Conservation (phyloP, 2,797 vertebrate genomes). For the Carapus acus region DNA sequence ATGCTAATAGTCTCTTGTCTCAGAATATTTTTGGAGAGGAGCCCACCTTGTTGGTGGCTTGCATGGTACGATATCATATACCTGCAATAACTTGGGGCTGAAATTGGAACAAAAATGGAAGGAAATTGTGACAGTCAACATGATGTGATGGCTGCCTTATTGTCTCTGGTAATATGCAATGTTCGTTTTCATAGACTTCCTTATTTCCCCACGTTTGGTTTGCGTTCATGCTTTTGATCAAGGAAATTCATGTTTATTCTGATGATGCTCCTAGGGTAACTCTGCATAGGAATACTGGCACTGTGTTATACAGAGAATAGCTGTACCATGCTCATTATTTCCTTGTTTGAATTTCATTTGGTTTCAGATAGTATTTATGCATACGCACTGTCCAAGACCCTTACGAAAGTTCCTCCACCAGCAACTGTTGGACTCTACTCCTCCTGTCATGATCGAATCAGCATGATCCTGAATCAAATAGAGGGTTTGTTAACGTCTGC, state of each 20-base stretch:
- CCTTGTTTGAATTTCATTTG: conserved; percentile 13
- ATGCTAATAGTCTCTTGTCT: background rate
- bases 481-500: conserved; percentile 52
- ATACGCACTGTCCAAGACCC: conserved; percentile 79
- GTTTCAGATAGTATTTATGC: conserved; percentile 78
- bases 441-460: conserved; percentile 77
- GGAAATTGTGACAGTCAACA: background rate
- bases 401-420: conserved; percentile 79
- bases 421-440: conserved; percentile 88
- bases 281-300: background rate
- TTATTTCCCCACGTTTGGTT: background rate
- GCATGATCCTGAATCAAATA: conserved; percentile 65
- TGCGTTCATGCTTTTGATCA: background rate
- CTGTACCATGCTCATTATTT: background rate
- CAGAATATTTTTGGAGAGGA: background rate
- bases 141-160: background rate
- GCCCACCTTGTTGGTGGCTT: conserved; percentile 2
- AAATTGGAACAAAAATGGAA: conserved; percentile 1
- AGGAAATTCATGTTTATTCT: background rate
- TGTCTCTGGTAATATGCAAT: background rate
- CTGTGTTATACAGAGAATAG: background rate
- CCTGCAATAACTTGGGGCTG: background rate
- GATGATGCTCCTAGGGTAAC: background rate
- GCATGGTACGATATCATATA: background rate
- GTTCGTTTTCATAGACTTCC: conserved; percentile 2